A percentile compares a stretch with the other conserved stretches of the same genome.
Evolutionary conservation across 2,888 invertebrate genomes (phyloP).

Genomic region (Sialis lutaria): DNA sequence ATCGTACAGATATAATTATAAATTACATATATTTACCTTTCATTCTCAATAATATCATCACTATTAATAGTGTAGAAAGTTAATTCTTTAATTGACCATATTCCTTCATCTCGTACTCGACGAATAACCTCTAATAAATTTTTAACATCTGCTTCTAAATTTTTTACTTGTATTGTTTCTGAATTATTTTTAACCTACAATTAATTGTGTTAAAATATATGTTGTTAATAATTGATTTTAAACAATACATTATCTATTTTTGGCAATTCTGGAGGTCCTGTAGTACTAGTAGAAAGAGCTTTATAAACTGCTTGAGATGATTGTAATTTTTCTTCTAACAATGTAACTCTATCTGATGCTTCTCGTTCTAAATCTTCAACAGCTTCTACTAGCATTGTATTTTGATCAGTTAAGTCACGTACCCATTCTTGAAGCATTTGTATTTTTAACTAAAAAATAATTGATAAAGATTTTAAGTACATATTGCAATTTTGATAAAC

Average conservation of each 20-base stretch:
- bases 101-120: constrained; percentile 21
- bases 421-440: constrained; percentile 47
- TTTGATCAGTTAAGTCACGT: constrained; percentile 46
- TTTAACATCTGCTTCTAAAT: constrained; percentile 22
- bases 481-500: neutral
- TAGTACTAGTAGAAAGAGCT: neutral
- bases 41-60: constrained; percentile 17
- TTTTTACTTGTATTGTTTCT: constrained; percentile 12
- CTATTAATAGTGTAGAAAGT: constrained; percentile 26
- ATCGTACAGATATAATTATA: neutral
- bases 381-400: constrained; percentile 42
- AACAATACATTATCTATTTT: neutral
- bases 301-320: constrained; percentile 1
- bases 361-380: constrained; percentile 51
- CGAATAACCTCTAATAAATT: constrained; percentile 29
- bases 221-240: neutral
- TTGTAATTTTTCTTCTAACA: constrained; percentile 33
- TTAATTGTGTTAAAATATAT: constrained; percentile 3
- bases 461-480: neutral
- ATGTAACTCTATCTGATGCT: constrained; percentile 36
- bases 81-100: constrained; percentile 24
- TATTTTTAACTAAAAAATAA: constrained; percentile 37
- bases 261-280: neutral
- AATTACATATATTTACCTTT: neutral
- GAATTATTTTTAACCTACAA: constrained; percentile 7